These are phyloP conservation scores for Zoanthus solanderi DNA, from an alignment of 92 coral and sea anemone genomes.

Conservation along the genomic window DNA sequence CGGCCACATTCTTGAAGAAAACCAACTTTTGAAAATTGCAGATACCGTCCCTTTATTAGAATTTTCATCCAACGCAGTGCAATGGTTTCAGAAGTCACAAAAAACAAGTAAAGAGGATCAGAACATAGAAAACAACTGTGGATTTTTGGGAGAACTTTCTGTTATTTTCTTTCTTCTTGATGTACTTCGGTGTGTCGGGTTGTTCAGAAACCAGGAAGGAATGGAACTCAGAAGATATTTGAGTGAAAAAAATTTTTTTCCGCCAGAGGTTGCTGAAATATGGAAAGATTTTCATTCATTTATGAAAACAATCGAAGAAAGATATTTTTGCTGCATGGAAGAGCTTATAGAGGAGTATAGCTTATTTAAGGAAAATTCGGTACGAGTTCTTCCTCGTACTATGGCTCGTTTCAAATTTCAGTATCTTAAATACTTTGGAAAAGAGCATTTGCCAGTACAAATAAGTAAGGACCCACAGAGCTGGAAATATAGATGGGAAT, in stretches of 20 bases:
- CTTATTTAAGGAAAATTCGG: constrained; percentile 41
- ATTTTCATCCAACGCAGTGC: constrained; percentile 6
- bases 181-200: constrained; percentile 41
- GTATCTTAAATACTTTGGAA: constrained; percentile 54
- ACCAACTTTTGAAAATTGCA: not conserved
- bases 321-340: constrained; percentile 47
- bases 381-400: constrained; percentile 23
- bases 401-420: constrained; percentile 38
- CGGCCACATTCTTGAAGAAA: constrained; percentile 3
- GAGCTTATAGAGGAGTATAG: constrained; percentile 35
- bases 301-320: constrained; percentile 28
- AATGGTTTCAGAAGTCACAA: constrained; percentile 46
- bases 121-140: constrained; percentile 24
- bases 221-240: constrained; percentile 35
- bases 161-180: constrained; percentile 56
- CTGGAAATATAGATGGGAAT: constrained; percentile 51
- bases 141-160: constrained; percentile 52
- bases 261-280: constrained; percentile 11
- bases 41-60: constrained; percentile 11
- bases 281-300: constrained; percentile 38
- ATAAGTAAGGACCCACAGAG: constrained; percentile 1
- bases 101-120: constrained; percentile 20
- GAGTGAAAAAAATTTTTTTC: constrained; percentile 16
- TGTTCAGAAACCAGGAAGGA: constrained; percentile 47
- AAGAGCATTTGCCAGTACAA: not conserved